Evolutionary conservation across 2,888 invertebrate genomes (phyloP), one percentile per base, ranked within the genome.

Genomic region (Noctua janthe): DNA sequence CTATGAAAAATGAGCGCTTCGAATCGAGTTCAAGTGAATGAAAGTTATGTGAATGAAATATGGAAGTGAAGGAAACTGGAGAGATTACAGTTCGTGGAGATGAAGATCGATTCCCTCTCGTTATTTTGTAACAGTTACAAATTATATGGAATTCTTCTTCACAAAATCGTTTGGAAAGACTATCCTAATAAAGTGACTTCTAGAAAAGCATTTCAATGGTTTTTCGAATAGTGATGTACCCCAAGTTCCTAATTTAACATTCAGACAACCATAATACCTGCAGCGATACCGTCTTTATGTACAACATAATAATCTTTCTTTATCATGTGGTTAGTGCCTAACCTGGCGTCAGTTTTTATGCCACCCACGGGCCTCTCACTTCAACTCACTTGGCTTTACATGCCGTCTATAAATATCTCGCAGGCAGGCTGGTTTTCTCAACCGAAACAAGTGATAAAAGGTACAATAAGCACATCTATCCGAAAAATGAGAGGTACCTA

Each of bases 31-130:
- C 81, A 84, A 86, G 71, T 84, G 84, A 86, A 87, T 84, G 87
- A 87, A 86, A 84, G 81, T 86, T 86, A 78, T 87, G 73, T 71
- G 84, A 75, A 84, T 86, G 84, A 86, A 86, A 86, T 86, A 86
- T 86, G 78, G 78, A 66, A 84, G 87, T 64, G 81, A 54, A 84
- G 56, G 73, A 80, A 81, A 51, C 76, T 70, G 70, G 79, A 66
- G 72, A 87, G 78, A 82, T 86, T 78, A 82, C 66, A 82, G 74
- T 75, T 87, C 76, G 56, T 54, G 8, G 47, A 29, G 77, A 72
- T 75, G 74, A 82, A 67, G 79, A 86, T 74, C 77, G 64, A 78
- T 87, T 62, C 64, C 62, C 29, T 70, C n/a, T 54, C 17, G 59
- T 80, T 74, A 76, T 71, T 74, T 67, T 23, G 13, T 69, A 71